These are phyloP conservation scores for Castor canadensis DNA, from an alignment of 2,113 vertebrate genomes.

Conservation along the genomic window DNA sequence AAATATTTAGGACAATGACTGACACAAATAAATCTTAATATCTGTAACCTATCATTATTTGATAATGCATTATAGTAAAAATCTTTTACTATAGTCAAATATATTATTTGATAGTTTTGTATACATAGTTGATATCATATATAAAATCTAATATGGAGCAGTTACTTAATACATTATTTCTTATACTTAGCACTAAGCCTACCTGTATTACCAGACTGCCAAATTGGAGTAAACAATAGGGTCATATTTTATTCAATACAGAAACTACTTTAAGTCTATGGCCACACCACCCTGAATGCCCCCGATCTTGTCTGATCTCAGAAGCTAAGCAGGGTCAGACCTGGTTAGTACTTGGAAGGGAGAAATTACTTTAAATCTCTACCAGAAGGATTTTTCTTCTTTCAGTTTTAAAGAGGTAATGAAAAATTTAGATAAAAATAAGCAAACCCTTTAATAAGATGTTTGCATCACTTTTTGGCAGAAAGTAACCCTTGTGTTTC, in stretches of 20 bases:
- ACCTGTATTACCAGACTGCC: background rate
- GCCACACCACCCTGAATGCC: no score
- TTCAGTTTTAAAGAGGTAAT: background rate
- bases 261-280: background rate
- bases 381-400: background rate
- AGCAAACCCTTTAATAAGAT: background rate
- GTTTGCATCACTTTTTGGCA: background rate
- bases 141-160: background rate
- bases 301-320: no score
- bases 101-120: background rate
- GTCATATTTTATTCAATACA: background rate
- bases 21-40: background rate
- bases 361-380: background rate
- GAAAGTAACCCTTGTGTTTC: background rate
- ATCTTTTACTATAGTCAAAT: background rate
- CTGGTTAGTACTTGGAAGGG: no score
- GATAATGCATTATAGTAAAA: background rate
- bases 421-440: background rate
- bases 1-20: background rate
- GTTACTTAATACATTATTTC: background rate
- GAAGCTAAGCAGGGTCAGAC: no score
- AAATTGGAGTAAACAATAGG: background rate
- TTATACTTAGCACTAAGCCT: background rate
- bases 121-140: background rate
- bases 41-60: background rate